These are phyloP conservation scores for Leucophenga maculata DNA, from an alignment of 2,888 invertebrate species.

Conservation along the genomic window DNA sequence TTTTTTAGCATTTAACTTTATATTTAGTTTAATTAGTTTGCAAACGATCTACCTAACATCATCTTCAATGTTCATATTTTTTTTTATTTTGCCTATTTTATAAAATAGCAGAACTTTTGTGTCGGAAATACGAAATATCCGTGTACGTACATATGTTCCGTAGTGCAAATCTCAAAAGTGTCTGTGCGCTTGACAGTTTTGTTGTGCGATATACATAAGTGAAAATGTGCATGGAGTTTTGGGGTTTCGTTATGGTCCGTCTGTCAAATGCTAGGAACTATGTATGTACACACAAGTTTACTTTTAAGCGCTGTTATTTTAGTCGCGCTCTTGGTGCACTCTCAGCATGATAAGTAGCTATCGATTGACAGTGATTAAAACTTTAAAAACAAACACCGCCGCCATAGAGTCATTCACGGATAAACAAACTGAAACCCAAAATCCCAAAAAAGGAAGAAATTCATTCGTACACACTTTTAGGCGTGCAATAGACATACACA, in stretches of 20 bases:
- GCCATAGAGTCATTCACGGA: background rate
- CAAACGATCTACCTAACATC: too few relatives aligned
- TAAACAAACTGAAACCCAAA: background rate
- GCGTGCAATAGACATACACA: slow-evolving; percentile 39
- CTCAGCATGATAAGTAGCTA: slow-evolving; percentile 63
- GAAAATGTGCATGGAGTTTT: slow-evolving; percentile 1
- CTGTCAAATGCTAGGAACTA: slow-evolving; percentile 39
- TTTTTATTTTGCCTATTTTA: too few relatives aligned
- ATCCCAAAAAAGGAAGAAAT: too few relatives aligned
- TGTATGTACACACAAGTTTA: too few relatives aligned
- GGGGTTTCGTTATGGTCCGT: slow-evolving; percentile 19
- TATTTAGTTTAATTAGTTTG: too few relatives aligned
- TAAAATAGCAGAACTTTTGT: too few relatives aligned
- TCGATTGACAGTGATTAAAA: slow-evolving; percentile 65
- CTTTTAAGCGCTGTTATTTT: too few relatives aligned
- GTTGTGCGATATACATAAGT: slow-evolving; percentile 40
- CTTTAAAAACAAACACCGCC: slow-evolving; percentile 60
- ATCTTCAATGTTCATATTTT: too few relatives aligned
- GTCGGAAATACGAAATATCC: too few relatives aligned
- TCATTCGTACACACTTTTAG: slow-evolving; percentile 31
- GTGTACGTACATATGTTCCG: too few relatives aligned
- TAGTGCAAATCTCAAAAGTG: slow-evolving; percentile 14
- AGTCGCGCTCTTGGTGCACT: background rate
- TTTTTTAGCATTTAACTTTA: too few relatives aligned
- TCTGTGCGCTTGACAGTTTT: slow-evolving; percentile 53